Evolutionary conservation across 2,113 vertebrate species (phyloP).

Genomic region (Pterophyllum scalare): DNA sequence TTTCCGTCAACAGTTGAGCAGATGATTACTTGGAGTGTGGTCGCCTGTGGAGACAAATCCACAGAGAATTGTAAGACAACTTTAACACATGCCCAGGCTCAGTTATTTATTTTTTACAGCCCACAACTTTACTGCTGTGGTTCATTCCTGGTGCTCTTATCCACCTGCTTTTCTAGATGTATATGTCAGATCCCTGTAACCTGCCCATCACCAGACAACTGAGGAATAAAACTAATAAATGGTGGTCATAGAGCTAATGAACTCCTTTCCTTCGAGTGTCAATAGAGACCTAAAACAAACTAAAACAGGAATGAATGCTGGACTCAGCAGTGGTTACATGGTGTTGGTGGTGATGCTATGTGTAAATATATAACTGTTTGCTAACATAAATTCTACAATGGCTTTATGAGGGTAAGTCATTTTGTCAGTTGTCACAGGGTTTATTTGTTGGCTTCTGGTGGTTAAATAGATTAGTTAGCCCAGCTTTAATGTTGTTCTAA

Average conservation of each 20-base stretch:
- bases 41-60: not conserved
- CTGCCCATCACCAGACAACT: not conserved
- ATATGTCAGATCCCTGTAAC: not conserved
- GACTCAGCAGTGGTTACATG: not conserved
- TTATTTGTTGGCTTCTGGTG: not conserved
- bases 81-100: not conserved
- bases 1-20: not conserved
- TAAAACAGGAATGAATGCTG: not conserved
- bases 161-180: not conserved
- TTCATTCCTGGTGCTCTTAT: not conserved
- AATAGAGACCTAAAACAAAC: not conserved
- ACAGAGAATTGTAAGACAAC: not conserved
- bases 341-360: not conserved
- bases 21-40: not conserved
- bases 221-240: not conserved
- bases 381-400: not conserved
- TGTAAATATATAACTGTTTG: slow-evolving; percentile 1
- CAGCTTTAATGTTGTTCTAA: not conserved
- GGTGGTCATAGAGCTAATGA: not conserved
- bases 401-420: not conserved
- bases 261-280: not conserved
- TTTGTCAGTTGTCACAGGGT: not conserved
- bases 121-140: not conserved
- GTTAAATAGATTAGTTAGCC: not conserved
- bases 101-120: not conserved